These are phyloP conservation scores for Mallateleia sp. DNA, from an alignment of 2,888 invertebrate species.

Conservation along the genomic window DNA sequence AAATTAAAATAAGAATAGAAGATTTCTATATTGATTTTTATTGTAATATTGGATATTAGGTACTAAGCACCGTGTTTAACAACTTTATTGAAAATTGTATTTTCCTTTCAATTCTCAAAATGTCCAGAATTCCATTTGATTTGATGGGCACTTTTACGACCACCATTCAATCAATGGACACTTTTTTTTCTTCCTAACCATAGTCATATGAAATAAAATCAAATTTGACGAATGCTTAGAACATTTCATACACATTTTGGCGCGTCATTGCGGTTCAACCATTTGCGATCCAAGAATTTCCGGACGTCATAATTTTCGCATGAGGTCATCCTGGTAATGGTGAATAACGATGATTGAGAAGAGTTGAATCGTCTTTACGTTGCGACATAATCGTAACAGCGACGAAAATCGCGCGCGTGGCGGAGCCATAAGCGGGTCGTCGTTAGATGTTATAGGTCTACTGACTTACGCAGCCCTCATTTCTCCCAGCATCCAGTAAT, in stretches of 20 bases:
- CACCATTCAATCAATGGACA: constrained; percentile 35
- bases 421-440: constrained; percentile 78
- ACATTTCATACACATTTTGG: constrained; percentile 47
- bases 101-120: too few relatives aligned
- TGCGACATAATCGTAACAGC: constrained; percentile 85
- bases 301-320: constrained; percentile 74
- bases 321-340: constrained; percentile 72
- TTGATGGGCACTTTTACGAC: constrained; percentile 57
- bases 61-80: too few relatives aligned
- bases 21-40: too few relatives aligned
- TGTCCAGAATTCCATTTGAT: too few relatives aligned
- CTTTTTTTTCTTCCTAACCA: constrained; percentile 25
- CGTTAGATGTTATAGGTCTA: constrained; percentile 75
- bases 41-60: too few relatives aligned
- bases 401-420: constrained; percentile 85
- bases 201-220: constrained; percentile 53
- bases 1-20: too few relatives aligned
- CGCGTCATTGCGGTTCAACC: constrained; percentile 60
- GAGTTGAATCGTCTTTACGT: constrained; percentile 85
- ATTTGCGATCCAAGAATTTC: constrained; percentile 52
- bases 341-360: constrained; percentile 77
- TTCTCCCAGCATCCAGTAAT: constrained; percentile 56
- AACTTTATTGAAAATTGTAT: too few relatives aligned
- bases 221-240: constrained; percentile 58
- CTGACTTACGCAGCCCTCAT: constrained; percentile 70